These are phyloP conservation scores for Amphimedon queenslandica DNA, from an alignment of 37 sponge, comb jelly and placozoan species.

Conservation along the genomic window DNA sequence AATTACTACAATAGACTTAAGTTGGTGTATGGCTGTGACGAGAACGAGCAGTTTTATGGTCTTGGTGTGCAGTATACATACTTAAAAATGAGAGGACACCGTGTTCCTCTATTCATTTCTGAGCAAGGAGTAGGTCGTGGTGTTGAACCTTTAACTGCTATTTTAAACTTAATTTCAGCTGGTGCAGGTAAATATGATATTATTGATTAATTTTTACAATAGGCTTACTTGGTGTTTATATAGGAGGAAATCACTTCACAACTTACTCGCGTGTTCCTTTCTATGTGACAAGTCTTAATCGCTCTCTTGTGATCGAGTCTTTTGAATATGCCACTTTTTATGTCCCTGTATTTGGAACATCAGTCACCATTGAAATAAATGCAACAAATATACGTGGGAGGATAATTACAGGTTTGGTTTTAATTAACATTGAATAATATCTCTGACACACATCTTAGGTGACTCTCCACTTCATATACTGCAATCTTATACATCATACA, in stretches of 20 bases:
- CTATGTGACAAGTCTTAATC: constrained; percentile 53
- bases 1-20: constrained; percentile 31
- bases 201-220: background rate
- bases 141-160: constrained; percentile 43
- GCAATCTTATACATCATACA: constrained; percentile 49
- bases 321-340: constrained; percentile 54
- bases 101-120: constrained; percentile 65
- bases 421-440: background rate
- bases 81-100: constrained; percentile 60
- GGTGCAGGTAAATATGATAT: constrained; percentile 51
- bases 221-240: background rate
- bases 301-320: constrained; percentile 53
- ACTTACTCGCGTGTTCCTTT: constrained; percentile 74
- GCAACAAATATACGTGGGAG: constrained; percentile 28
- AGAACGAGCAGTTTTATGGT: constrained; percentile 69
- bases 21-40: constrained; percentile 49
- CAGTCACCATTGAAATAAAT: constrained; percentile 37
- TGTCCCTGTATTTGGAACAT: constrained; percentile 14
- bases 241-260: constrained; percentile 73
- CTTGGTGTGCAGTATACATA: constrained; percentile 74
- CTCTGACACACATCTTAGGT: constrained; percentile 12
- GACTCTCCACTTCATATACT: constrained; percentile 39
- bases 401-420: constrained; percentile 52
- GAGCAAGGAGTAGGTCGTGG: constrained; percentile 85
- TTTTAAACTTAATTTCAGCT: constrained; percentile 46